These are phyloP conservation scores for Caenorhabditis sulstoni DNA, from an alignment of 2,888 invertebrate species.

Conservation along the genomic window DNA sequence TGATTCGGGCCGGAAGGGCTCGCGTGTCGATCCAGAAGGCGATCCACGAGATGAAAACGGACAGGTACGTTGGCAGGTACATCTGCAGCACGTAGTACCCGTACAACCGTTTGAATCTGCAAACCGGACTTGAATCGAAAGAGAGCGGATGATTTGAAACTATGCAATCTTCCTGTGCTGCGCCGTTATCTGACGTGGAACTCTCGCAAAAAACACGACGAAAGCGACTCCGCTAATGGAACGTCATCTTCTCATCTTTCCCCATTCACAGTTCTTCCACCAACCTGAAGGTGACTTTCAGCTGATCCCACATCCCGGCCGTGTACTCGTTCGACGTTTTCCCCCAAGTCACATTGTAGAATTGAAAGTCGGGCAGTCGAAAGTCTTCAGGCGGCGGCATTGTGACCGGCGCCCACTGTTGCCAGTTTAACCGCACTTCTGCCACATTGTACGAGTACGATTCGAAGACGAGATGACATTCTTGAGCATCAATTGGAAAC, in stretches of 20 bases:
- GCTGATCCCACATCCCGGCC: slow-evolving; percentile 80
- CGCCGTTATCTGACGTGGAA: slow-evolving; percentile 11
- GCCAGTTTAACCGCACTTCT: slow-evolving; percentile 76
- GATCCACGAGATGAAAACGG: slow-evolving; percentile 79
- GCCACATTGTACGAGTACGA: slow-evolving; percentile 80
- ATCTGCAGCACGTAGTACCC: slow-evolving; percentile 80
- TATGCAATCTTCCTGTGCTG: neutral
- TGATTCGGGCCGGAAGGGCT: slow-evolving; percentile 80
- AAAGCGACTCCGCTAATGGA: too few species aligned
- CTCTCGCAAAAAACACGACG: too few species aligned
- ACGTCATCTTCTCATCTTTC: too few species aligned
- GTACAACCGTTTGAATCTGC: slow-evolving; percentile 79
- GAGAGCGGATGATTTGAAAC: too few species aligned
- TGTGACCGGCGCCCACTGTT: slow-evolving; percentile 78
- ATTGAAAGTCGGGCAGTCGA: slow-evolving; percentile 78
- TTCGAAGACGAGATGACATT: slow-evolving; percentile 79
- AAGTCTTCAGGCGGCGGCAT: slow-evolving; percentile 76
- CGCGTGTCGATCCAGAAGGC: slow-evolving; percentile 80
- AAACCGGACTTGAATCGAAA: too few species aligned
- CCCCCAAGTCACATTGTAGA: slow-evolving; percentile 78
- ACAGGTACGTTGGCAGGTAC: slow-evolving; percentile 79
- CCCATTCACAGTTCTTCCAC: too few species aligned
- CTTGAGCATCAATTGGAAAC: slow-evolving; percentile 78
- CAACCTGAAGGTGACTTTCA: slow-evolving; percentile 77
- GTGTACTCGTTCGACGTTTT: slow-evolving; percentile 73